phyloP scores from a whole-genome alignment of 37 sponge, comb jelly and placozoan species.

The Mnemiopsis leidyi region DNA sequence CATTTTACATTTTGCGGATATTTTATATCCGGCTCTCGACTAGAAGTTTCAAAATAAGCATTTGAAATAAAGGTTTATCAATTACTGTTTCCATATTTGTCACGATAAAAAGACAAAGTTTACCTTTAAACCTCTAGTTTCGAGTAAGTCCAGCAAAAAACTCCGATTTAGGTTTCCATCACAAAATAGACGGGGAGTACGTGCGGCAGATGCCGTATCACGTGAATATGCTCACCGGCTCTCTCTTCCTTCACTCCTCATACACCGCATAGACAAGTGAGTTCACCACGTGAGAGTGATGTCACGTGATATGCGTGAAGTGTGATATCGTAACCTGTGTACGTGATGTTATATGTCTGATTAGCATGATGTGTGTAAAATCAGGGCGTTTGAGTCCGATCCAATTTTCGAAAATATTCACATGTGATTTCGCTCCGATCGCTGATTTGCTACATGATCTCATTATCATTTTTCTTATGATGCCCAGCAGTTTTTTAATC shows the following conservation, averaged over 20 bases:
- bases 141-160: too few species aligned
- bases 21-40: too few species aligned
- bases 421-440: not conserved
- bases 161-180: not conserved
- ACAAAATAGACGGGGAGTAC: constrained; percentile 19
- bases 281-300: not conserved
- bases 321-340: not conserved
- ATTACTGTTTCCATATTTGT: too few species aligned
- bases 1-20: too few species aligned
- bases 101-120: too few species aligned
- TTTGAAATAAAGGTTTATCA: too few species aligned
- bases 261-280: not conserved
- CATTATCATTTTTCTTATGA: too few species aligned
- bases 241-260: not conserved
- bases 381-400: too few species aligned
- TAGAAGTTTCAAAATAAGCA: too few species aligned
- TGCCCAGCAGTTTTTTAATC: not conserved
- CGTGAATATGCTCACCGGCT: constrained; percentile 25
- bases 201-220: constrained; percentile 46
- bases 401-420: not conserved
- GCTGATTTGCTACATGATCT: too few species aligned
- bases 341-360: not conserved
- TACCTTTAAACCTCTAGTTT: too few species aligned
- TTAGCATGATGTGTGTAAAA: not conserved
- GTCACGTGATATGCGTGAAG: not conserved